Percentiles rank a stretch among this genome's conserved stretches.
Conservation (phyloP, 2,113 vertebrate genomes). For the Melierax canorus region DNA sequence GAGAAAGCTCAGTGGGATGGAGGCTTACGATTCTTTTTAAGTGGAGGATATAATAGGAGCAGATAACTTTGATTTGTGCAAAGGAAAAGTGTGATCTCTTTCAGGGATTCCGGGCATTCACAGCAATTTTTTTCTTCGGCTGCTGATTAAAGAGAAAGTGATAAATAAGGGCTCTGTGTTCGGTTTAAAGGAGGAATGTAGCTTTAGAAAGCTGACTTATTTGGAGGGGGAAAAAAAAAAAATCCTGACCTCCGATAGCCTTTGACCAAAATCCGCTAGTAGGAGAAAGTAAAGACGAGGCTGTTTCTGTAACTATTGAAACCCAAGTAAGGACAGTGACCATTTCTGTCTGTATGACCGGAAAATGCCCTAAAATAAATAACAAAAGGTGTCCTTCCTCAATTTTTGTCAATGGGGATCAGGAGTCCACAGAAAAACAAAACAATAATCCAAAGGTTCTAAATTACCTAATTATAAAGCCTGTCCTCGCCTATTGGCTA, state of each 20-base stretch:
- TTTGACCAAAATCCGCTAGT: constrained; percentile 12
- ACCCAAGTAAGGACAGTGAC: not conserved
- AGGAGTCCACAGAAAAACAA: not conserved
- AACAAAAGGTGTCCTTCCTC: not conserved
- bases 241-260: not conserved
- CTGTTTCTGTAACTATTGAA: not conserved
- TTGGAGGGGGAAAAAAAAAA: not conserved
- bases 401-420: not conserved
- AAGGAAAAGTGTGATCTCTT: constrained; percentile 26
- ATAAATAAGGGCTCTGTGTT: constrained; percentile 28
- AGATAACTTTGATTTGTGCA: constrained; percentile 47
- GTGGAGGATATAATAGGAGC: not conserved
- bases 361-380: not conserved
- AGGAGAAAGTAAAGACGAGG: not conserved
- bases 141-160: constrained; percentile 31
- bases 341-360: not conserved
- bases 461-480: not conserved
- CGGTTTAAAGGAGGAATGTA: not conserved
- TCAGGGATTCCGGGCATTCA: constrained; percentile 28
- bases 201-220: constrained; percentile 18
- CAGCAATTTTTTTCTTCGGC: not conserved
- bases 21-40: not conserved
- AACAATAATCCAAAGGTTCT: not conserved
- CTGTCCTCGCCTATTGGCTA: not conserved
- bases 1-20: constrained; percentile 31